phyloP scores from a whole-genome alignment of 2,888 invertebrate genomes.

The Eremobia ochroleuca region DNA sequence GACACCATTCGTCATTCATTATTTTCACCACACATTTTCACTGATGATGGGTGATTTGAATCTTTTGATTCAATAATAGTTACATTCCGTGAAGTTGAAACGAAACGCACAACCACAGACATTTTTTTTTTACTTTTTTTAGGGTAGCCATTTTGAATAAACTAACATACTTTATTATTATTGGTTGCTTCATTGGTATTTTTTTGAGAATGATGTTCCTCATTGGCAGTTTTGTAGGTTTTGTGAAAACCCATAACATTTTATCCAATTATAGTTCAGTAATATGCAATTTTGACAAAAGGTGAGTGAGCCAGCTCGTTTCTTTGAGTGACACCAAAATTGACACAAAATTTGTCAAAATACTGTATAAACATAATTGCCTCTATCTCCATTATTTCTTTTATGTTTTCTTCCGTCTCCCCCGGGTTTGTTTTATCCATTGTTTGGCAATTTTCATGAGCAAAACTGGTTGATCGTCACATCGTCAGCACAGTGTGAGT shows the following conservation, averaged over 20 bases:
- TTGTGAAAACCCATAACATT: rapidly evolving
- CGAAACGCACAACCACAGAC: constrained; percentile 53
- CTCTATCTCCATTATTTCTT: constrained; percentile 83
- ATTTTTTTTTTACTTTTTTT: constrained; percentile 31
- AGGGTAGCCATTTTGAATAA: constrained; percentile 65
- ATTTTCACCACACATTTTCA: constrained; percentile 8
- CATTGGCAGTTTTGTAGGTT: constrained; percentile 38
- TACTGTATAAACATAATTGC: constrained; percentile 86
- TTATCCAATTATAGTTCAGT: constrained; percentile 46
- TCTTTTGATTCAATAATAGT: neutral
- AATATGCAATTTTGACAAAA: constrained; percentile 58
- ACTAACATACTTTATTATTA: constrained; percentile 6
- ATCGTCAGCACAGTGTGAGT: constrained; percentile 72
- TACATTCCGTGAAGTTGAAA: neutral
- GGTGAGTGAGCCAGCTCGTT: constrained; percentile 68
- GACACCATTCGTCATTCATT: constrained; percentile 52
- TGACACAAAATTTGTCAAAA: constrained; percentile 89
- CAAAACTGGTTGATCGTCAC: constrained; percentile 53
- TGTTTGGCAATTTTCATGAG: constrained; percentile 64
- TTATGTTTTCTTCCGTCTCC: constrained; percentile 81
- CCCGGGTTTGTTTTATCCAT: constrained; percentile 78
- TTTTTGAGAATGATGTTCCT: neutral
- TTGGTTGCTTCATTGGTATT: constrained; percentile 4
- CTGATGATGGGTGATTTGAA: neutral
- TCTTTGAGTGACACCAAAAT: constrained; percentile 68